Evolutionary conservation across 2,888 invertebrate genomes (phyloP).

Genomic region (Isoperla grammatica): DNA sequence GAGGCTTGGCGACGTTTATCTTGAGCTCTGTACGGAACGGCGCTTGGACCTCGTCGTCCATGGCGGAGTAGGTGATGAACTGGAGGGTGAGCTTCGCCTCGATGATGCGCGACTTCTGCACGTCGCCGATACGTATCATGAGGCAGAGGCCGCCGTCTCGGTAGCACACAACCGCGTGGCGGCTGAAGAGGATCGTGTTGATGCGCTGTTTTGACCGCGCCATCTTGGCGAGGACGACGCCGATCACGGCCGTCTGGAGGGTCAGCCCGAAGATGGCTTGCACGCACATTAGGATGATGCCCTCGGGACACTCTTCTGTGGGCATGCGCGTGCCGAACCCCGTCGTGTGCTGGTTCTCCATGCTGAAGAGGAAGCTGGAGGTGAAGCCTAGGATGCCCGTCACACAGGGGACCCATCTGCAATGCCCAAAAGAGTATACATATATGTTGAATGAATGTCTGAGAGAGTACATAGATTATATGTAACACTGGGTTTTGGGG

Average conservation of each 20-base stretch:
- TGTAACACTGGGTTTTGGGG: too few species aligned
- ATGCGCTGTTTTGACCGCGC: conserved; percentile 70
- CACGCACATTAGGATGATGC: conserved; percentile 71
- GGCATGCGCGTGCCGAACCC: conserved; percentile 79
- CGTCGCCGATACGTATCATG: conserved; percentile 76
- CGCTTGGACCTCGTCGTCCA: conserved; percentile 27
- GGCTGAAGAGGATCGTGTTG: conserved; percentile 71
- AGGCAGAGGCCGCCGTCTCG: conserved; percentile 73
- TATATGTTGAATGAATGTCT: too few species aligned
- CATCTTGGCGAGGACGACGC: conserved; percentile 70
- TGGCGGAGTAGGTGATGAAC: conserved; percentile 51
- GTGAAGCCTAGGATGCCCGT: conserved; percentile 50
- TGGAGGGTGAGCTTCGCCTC: conserved; percentile 72
- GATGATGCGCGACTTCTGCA: conserved; percentile 69
- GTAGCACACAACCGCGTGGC: conserved; percentile 60
- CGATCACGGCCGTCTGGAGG: conserved; percentile 53
- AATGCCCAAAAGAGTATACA: too few species aligned
- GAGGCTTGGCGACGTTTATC: conserved; percentile 34
- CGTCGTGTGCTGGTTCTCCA: conserved; percentile 82
- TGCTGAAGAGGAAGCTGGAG: conserved; percentile 69
- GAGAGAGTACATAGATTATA: too few species aligned
- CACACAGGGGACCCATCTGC: conserved; percentile 48
- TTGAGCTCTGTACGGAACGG: conserved; percentile 11
- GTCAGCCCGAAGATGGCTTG: conserved; percentile 63
- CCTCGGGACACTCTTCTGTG: conserved; percentile 79